These are phyloP conservation scores for Lamellibrachia satsuma DNA, from an alignment of 2,888 invertebrate genomes.

Conservation along the genomic window DNA sequence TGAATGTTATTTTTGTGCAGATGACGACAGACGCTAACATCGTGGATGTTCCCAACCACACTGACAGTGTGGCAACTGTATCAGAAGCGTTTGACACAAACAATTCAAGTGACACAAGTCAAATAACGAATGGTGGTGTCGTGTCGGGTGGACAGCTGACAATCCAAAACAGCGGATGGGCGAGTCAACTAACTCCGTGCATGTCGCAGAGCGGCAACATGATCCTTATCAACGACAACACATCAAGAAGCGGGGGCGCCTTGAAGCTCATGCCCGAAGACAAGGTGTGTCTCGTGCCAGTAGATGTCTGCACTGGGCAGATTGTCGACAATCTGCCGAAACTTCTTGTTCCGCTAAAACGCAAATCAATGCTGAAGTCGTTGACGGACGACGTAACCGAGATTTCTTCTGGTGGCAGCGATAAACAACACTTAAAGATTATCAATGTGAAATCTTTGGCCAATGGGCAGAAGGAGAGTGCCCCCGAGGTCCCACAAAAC, in stretches of 20 bases:
- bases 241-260: not conserved
- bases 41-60: not conserved
- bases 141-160: not conserved
- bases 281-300: constrained; percentile 11
- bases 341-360: not conserved
- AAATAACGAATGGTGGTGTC: not conserved
- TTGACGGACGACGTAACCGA: not conserved
- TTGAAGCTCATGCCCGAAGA: not conserved
- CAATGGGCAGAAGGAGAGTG: not conserved
- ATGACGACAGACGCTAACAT: not conserved
- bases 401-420: not conserved
- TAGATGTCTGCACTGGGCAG: constrained; percentile 3
- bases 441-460: not conserved
- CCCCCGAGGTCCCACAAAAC: not conserved
- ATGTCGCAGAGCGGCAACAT: not conserved
- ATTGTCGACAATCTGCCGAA: not conserved
- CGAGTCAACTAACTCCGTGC: not conserved
- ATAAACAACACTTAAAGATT: not conserved
- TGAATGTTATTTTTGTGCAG: not conserved
- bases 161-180: not conserved
- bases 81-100: not conserved
- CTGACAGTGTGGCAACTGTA: not conserved
- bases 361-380: not conserved
- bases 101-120: not conserved
- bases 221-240: not conserved